phyloP scores from a whole-genome alignment of 1,140 invertebrate species.

The Leptopilina clavipes region DNA sequence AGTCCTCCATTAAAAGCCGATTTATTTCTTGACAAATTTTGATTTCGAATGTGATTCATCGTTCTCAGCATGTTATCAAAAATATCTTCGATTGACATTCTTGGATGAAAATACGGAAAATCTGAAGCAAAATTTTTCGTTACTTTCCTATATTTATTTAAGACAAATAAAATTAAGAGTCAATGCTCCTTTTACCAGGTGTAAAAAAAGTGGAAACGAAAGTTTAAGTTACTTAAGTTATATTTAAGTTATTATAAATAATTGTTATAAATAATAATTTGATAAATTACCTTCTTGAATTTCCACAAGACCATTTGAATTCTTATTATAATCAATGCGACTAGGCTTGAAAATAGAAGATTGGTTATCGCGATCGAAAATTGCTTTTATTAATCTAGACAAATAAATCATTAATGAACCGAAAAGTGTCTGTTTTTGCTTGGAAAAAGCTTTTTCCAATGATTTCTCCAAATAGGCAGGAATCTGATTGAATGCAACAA shows the following conservation, averaged over 20 bases:
- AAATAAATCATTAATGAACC: neutral
- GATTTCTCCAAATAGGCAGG: constrained; percentile 7
- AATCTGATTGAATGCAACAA: constrained; percentile 6
- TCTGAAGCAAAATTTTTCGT: constrained; percentile 37
- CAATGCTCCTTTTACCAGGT: neutral
- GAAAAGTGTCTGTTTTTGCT: neutral
- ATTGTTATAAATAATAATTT: constrained; percentile 41
- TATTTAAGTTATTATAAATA: no score
- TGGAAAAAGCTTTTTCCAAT: neutral
- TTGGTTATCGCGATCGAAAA: neutral
- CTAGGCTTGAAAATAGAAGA: constrained; percentile 22
- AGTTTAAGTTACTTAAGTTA: no score
- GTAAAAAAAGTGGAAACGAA: no score
- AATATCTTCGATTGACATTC: neutral
- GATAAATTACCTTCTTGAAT: neutral
- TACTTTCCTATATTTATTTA: no score
- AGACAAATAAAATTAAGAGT: no score
- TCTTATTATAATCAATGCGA: constrained; percentile 21
- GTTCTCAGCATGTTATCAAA: constrained; percentile 30
- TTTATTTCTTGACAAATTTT: constrained; percentile 19
- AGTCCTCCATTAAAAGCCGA: constrained; percentile 35
- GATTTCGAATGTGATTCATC: constrained; percentile 41
- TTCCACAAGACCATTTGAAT: constrained; percentile 6
- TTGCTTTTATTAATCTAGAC: neutral
- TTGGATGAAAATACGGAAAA: constrained; percentile 4